A percentile compares a stretch with the other conserved stretches of the same genome.
These are phyloP conservation scores for Danio choprae DNA, from an alignment of 2,797 vertebrate species.

Conservation along the genomic window DNA sequence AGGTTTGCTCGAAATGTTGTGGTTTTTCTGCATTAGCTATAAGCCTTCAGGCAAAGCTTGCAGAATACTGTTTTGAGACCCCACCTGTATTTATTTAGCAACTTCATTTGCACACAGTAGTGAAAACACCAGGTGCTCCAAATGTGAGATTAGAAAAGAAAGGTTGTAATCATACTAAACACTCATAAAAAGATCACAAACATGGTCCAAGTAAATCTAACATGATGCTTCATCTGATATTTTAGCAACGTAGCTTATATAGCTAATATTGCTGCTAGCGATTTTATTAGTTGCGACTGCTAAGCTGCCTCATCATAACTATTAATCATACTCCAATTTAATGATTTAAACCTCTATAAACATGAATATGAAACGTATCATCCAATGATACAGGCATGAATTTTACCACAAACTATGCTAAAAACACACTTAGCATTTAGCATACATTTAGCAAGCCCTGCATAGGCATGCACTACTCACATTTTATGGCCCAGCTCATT, in stretches of 20 bases:
- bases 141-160: slow-evolving; percentile 46
- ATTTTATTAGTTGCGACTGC: neutral
- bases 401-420: neutral
- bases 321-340: neutral
- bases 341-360: neutral
- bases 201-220: neutral
- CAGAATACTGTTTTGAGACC: slow-evolving; percentile 50
- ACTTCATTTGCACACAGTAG: slow-evolving; percentile 52
- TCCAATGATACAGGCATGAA: neutral
- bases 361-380: neutral
- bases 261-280: neutral
- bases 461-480: neutral
- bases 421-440: neutral
- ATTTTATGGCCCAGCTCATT: neutral
- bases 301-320: neutral
- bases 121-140: slow-evolving; percentile 56
- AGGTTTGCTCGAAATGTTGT: slow-evolving; percentile 44
- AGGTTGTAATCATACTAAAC: slow-evolving; percentile 31
- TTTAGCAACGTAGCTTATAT: neutral
- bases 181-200: slow-evolving; percentile 32
- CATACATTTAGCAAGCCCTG: neutral
- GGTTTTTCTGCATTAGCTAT: slow-evolving; percentile 56
- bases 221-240: neutral
- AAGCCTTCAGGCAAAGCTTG: slow-evolving; percentile 51
- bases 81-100: slow-evolving; percentile 67